Conservation (phyloP, 1,140 invertebrate species). For the Phymastichus coffea region DNA sequence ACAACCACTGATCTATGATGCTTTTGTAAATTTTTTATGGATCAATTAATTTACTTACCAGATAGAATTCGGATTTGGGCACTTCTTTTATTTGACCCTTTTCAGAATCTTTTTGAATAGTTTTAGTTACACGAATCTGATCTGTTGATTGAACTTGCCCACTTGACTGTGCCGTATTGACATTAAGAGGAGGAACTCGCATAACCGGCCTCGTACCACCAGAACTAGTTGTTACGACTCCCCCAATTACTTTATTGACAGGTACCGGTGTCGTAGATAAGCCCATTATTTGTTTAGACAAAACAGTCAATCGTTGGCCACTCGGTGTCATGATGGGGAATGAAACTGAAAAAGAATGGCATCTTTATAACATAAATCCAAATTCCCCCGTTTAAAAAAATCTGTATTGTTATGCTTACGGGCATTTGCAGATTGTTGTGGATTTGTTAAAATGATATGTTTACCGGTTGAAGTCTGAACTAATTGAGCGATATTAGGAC, state of each 20-base stretch:
- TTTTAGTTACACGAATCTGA: constrained; percentile 41
- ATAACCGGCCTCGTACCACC: constrained; percentile 50
- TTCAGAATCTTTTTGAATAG: constrained; percentile 41
- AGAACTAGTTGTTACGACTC: constrained; percentile 42
- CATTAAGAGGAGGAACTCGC: constrained; percentile 56
- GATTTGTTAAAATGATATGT: constrained; percentile 63
- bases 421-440: constrained; percentile 52
- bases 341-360: constrained; percentile 40
- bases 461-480: constrained; percentile 72
- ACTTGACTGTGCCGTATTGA: constrained; percentile 41
- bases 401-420: constrained; percentile 35
- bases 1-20: constrained; percentile 1
- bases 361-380: constrained; percentile 31
- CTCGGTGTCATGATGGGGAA: constrained; percentile 56
- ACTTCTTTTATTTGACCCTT: constrained; percentile 46
- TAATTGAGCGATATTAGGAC: constrained; percentile 63
- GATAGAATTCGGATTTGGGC: constrained; percentile 54
- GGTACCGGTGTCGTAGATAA: constrained; percentile 40
- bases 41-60: constrained; percentile 44
- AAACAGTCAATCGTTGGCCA: constrained; percentile 60
- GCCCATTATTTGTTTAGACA: constrained; percentile 57
- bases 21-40: background rate
- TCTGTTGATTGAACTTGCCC: constrained; percentile 31
- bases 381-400: constrained; percentile 3
- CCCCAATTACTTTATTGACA: constrained; percentile 45